Percentiles rank a stretch among this genome's conserved stretches.
Evolutionary conservation across 53 echinoderm and acorn worm genomes (phyloP).

Genomic region (Astropecten irregularis): DNA sequence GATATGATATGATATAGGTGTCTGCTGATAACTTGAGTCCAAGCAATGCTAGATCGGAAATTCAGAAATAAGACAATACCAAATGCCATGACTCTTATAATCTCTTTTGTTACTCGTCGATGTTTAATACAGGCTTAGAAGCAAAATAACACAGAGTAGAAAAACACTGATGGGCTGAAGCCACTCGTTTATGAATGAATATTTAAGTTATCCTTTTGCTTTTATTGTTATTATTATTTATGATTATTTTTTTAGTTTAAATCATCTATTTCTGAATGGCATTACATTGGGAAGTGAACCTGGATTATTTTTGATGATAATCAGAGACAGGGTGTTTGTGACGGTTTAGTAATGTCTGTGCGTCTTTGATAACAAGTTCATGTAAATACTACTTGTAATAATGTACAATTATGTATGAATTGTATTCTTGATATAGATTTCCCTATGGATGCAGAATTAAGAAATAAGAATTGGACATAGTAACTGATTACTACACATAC

Average conservation of each 20-base stretch:
- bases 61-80: too few relatives aligned
- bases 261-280: too few relatives aligned
- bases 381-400: slow-evolving; percentile 5
- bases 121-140: too few relatives aligned
- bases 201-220: background rate
- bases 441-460: background rate
- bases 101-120: too few relatives aligned
- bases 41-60: too few relatives aligned
- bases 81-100: too few relatives aligned
- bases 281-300: background rate
- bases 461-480: background rate
- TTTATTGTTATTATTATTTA: background rate
- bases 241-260: background rate
- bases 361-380: background rate
- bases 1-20: too few relatives aligned
- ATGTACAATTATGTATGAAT: slow-evolving; percentile 2
- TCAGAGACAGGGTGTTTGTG: too few relatives aligned
- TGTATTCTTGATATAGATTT: slow-evolving; percentile 6
- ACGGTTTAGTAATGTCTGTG: background rate
- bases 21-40: too few relatives aligned
- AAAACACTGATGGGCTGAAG: too few relatives aligned
- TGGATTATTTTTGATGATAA: background rate
- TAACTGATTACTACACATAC: background rate
- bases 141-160: too few relatives aligned
- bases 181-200: too few relatives aligned